These are phyloP conservation scores for Atherinomorus stipes DNA, from an alignment of 2,113 vertebrate genomes.

Conservation along the genomic window DNA sequence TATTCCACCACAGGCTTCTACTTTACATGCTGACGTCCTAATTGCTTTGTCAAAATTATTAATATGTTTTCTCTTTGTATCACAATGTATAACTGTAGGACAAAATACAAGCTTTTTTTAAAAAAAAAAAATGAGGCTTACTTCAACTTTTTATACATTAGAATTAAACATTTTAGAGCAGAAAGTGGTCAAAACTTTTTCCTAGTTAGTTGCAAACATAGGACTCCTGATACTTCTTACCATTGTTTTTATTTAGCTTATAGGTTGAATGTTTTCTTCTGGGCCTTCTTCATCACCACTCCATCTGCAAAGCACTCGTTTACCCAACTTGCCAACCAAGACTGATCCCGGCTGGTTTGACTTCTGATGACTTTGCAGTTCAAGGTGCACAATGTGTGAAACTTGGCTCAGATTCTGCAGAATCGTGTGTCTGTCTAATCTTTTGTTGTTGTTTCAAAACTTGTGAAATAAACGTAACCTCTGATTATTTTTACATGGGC, in stretches of 20 bases:
- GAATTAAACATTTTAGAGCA: slow-evolving; percentile 19
- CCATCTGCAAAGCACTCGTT: slow-evolving; percentile 39
- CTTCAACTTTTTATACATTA: slow-evolving; percentile 2
- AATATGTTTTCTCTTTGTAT: not conserved
- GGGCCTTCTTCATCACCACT: slow-evolving; percentile 29
- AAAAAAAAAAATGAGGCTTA: too few relatives aligned
- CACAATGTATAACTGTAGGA: not conserved
- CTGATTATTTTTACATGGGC: slow-evolving; percentile 41
- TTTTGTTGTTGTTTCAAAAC: not conserved
- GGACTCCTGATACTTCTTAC: slow-evolving; percentile 40
- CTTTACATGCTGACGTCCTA: slow-evolving; percentile 2
- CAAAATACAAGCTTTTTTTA: slow-evolving; percentile 8
- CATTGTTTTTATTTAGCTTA: slow-evolving; percentile 48
- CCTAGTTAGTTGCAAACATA: slow-evolving; percentile 31
- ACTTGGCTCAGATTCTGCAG: slow-evolving; percentile 5
- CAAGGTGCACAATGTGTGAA: not conserved
- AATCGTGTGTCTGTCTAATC: not conserved
- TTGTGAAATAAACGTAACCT: not conserved
- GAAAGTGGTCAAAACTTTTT: slow-evolving; percentile 31
- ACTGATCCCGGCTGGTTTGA: slow-evolving; percentile 40
- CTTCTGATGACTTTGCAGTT: slow-evolving; percentile 18
- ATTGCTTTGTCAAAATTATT: slow-evolving; percentile 14
- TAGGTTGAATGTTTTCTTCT: slow-evolving; percentile 49
- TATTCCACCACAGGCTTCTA: not conserved
- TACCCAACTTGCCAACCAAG: slow-evolving; percentile 40